Evolutionary conservation across 2,113 vertebrate genomes (phyloP).

Genomic region (Engystomops pustulosus): DNA sequence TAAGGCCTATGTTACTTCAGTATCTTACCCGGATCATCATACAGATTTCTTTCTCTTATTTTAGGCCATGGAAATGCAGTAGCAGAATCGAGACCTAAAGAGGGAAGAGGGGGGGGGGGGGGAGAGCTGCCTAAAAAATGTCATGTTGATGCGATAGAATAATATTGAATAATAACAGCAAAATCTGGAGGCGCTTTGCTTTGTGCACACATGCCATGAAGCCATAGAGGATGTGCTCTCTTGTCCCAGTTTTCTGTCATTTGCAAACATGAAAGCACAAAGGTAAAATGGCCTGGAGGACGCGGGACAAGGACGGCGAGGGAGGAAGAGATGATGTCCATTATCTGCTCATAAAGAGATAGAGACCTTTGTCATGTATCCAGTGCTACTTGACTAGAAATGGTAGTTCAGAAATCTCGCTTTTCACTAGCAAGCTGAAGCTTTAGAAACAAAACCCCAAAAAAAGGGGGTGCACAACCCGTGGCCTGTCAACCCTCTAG

Average conservation of each 20-base stretch:
- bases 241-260: constrained; percentile 56
- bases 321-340: background rate
- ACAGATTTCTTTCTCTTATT: constrained; percentile 41
- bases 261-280: constrained; percentile 50
- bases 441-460: too few relatives aligned
- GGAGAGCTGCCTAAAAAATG: constrained; percentile 67
- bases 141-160: constrained; percentile 60
- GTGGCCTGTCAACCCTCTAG: too few relatives aligned
- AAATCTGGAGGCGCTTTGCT: constrained; percentile 57
- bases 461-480: too few relatives aligned
- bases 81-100: constrained; percentile 60
- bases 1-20: background rate
- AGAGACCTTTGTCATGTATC: constrained; percentile 36
- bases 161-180: constrained; percentile 60
- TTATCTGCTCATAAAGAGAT: constrained; percentile 48
- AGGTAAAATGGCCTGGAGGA: constrained; percentile 57
- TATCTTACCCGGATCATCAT: constrained; percentile 53
- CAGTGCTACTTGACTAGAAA: background rate
- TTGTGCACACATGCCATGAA: constrained; percentile 63
- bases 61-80: constrained; percentile 52
- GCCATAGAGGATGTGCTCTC: constrained; percentile 56
- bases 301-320: accelerated
- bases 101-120: constrained; percentile 65
- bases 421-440: too few relatives aligned
- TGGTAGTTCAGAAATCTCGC: background rate